These are phyloP conservation scores for Daubentonia madagascariensis DNA, from an alignment of 2,113 vertebrate species.

Conservation along the genomic window DNA sequence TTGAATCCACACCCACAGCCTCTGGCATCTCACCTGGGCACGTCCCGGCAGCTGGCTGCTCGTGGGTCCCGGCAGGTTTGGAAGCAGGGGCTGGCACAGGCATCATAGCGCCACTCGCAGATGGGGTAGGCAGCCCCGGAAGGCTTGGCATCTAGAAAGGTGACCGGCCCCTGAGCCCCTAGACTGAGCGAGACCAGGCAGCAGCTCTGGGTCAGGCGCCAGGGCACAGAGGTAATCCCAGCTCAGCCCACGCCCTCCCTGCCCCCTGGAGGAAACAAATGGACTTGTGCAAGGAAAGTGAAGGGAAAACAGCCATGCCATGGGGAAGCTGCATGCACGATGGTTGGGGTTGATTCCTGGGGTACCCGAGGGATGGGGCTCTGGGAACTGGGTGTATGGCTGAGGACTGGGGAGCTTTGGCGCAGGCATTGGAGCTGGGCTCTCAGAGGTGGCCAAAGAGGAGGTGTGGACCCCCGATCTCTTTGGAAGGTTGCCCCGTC, in stretches of 20 bases:
- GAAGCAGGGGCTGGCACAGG: conserved; percentile 93
- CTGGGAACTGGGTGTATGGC: background rate
- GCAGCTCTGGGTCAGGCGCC: background rate
- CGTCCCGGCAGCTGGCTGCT: conserved; percentile 85
- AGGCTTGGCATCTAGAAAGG: conserved; percentile 83
- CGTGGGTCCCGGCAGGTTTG: conserved; percentile 92
- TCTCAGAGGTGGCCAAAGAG: background rate
- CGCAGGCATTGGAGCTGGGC: background rate
- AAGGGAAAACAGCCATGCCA: background rate
- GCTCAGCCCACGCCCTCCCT: background rate
- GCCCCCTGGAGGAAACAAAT: background rate
- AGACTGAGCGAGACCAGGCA: background rate
- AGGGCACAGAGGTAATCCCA: background rate
- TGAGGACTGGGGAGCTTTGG: background rate
- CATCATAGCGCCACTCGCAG: conserved; percentile 95
- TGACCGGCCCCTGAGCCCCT: background rate
- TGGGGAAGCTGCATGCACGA: background rate
- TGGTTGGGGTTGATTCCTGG: background rate
- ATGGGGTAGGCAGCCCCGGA: conserved; percentile 78
- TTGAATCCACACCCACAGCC: background rate
- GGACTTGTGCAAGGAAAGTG: background rate
- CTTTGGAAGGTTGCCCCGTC: background rate
- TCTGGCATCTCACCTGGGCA: conserved; percentile 88
- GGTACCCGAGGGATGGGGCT: background rate
- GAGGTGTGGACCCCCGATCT: background rate